These are phyloP conservation scores for Ammodytes dubius DNA, from an alignment of 2,113 vertebrate genomes.

Conservation along the genomic window DNA sequence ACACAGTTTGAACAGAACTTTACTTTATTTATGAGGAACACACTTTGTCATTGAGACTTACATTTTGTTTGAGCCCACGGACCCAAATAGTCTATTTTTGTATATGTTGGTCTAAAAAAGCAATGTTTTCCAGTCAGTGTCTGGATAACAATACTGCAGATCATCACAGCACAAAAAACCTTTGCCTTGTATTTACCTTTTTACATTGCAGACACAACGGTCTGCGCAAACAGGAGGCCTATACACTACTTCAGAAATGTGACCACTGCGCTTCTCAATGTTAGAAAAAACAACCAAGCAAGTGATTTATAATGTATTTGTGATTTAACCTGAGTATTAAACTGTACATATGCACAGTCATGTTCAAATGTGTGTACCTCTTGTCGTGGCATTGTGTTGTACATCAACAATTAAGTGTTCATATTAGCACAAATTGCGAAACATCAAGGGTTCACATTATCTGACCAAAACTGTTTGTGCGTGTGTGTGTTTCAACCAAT, in stretches of 20 bases:
- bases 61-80: conserved; percentile 88
- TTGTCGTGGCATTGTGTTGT: conserved; percentile 18
- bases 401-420: conserved; percentile 20
- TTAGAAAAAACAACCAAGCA: conserved; percentile 70
- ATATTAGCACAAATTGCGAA: conserved; percentile 26
- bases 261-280: conserved; percentile 59
- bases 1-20: conserved; percentile 75
- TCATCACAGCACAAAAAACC: conserved; percentile 78
- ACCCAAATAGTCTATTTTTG: conserved; percentile 85
- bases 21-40: conserved; percentile 86
- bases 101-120: conserved; percentile 82
- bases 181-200: conserved; percentile 68
- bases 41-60: conserved; percentile 90
- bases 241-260: conserved; percentile 72
- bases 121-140: conserved; percentile 78
- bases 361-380: conserved; percentile 46
- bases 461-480: conserved; percentile 37
- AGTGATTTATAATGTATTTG: conserved; percentile 66
- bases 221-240: conserved; percentile 65
- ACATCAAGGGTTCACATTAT: conserved; percentile 27
- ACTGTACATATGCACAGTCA: conserved; percentile 55
- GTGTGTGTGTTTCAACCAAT: conserved; percentile 49
- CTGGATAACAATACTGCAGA: conserved; percentile 81
- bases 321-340: conserved; percentile 83
- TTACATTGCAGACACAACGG: conserved; percentile 59